phyloP scores from a whole-genome alignment of 2,888 invertebrate species.

The Agrypnus murinus region DNA sequence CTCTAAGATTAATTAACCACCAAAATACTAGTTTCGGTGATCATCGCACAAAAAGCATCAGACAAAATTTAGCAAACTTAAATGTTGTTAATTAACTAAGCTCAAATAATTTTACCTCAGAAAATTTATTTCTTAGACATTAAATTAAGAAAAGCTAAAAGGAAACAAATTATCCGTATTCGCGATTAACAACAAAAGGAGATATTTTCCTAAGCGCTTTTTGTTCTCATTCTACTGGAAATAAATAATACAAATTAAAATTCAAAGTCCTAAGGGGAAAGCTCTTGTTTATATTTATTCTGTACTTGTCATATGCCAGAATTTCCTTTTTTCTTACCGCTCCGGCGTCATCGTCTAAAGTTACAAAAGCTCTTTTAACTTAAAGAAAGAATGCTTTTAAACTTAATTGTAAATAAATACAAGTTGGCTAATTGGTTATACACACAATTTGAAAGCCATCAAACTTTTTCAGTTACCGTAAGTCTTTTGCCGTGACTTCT shows the following conservation, averaged over 20 bases:
- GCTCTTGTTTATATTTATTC: slow-evolving; percentile 1
- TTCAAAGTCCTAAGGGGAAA: background rate
- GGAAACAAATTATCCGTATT: background rate
- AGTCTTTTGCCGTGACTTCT: slow-evolving; percentile 25
- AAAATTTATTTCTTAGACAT: slow-evolving; percentile 6
- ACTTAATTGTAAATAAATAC: slow-evolving; percentile 47
- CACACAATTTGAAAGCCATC: slow-evolving; percentile 46
- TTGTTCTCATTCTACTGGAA: background rate
- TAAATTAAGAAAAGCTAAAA: background rate
- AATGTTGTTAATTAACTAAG: too few relatives aligned
- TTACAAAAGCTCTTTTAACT: slow-evolving; percentile 31
- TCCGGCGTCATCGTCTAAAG: too few relatives aligned
- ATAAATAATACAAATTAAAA: slow-evolving; percentile 9
- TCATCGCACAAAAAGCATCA: too few relatives aligned
- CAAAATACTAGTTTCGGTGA: too few relatives aligned
- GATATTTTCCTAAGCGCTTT: too few relatives aligned
- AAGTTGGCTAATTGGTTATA: slow-evolving; percentile 46
- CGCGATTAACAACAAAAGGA: too few relatives aligned
- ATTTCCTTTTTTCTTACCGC: background rate
- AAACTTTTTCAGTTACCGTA: slow-evolving; percentile 51
- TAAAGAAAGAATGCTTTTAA: slow-evolving; percentile 38
- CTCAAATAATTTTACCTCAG: too few relatives aligned
- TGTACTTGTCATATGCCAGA: slow-evolving; percentile 17
- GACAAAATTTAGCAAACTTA: too few relatives aligned
- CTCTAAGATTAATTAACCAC: too few relatives aligned